These are phyloP conservation scores for Drosophila dunni DNA, from an alignment of 1,140 invertebrate genomes.

Conservation along the genomic window DNA sequence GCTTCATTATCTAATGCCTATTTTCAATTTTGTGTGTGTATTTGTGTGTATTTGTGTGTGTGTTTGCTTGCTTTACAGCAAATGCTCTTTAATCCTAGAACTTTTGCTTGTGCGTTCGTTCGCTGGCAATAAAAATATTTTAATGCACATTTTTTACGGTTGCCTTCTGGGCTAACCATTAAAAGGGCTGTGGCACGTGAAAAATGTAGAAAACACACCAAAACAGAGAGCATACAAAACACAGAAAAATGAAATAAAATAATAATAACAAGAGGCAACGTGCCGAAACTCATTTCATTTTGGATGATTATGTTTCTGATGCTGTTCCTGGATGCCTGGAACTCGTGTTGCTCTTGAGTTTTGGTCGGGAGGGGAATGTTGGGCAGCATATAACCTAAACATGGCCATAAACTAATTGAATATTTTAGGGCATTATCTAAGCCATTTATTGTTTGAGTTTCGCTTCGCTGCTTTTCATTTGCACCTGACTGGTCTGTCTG, in stretches of 20 bases:
- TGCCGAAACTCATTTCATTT: conserved; percentile 58
- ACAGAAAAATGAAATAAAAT: conserved; percentile 56
- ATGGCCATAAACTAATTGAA: conserved; percentile 81
- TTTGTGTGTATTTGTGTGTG: not conserved
- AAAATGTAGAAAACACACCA: conserved; percentile 34
- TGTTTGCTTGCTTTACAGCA: not conserved
- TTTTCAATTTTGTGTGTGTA: conserved; percentile 66
- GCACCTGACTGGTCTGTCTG: conserved; percentile 48
- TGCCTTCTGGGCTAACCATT: conserved; percentile 55
- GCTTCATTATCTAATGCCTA: conserved; percentile 72
- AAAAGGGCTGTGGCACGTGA: conserved; percentile 65
- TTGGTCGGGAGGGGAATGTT: conserved; percentile 12
- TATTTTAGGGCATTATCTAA: conserved; percentile 80
- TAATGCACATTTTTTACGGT: conserved; percentile 71
- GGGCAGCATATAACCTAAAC: conserved; percentile 48
- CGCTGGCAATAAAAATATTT: conserved; percentile 78
- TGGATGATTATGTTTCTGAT: conserved; percentile 48
- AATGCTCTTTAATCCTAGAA: conserved; percentile 56
- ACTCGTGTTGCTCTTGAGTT: not conserved
- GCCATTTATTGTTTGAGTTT: conserved; percentile 82
- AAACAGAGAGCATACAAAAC: not conserved
- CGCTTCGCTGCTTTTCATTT: conserved; percentile 75
- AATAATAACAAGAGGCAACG: conserved; percentile 47
- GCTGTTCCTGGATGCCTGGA: conserved; percentile 6
- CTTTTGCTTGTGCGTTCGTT: conserved; percentile 27